Percentiles rank a stretch among this genome's conserved stretches.
phyloP scores from a whole-genome alignment of 2,113 vertebrate species.

The Proteles cristata region DNA sequence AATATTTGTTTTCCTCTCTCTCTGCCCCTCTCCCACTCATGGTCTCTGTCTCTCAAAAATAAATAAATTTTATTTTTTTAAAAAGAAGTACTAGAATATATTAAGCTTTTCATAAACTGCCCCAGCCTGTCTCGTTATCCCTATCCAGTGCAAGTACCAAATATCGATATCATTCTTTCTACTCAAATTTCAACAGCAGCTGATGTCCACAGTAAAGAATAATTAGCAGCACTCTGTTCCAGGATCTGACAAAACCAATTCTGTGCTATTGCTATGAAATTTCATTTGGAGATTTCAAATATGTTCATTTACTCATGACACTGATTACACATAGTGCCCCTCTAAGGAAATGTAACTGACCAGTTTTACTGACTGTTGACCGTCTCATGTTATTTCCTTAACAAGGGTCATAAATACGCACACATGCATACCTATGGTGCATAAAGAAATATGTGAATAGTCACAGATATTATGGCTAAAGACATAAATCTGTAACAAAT shows the following conservation, averaged over 20 bases:
- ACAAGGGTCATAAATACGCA: neutral
- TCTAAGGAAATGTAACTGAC: neutral
- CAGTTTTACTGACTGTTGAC: neutral
- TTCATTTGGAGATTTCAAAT: neutral
- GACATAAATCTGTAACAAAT: neutral
- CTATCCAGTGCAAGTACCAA: neutral
- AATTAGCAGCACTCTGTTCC: neutral
- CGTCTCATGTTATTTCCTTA: neutral
- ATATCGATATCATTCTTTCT: neutral
- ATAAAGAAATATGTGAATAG: neutral
- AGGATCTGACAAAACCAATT: neutral
- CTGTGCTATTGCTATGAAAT: neutral
- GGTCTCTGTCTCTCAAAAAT: too few relatives aligned
- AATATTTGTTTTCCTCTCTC: too few relatives aligned
- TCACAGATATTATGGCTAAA: neutral
- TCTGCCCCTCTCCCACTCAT: too few relatives aligned
- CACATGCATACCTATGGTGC: accelerated
- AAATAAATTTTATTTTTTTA: too few relatives aligned
- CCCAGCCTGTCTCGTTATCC: neutral
- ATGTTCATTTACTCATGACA: neutral
- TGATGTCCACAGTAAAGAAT: neutral
- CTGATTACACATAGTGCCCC: neutral
- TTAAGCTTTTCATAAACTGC: neutral
- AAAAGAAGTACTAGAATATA: neutral
- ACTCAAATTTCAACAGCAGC: neutral